phyloP scores from a whole-genome alignment of 2,113 vertebrate genomes.

The Microcebus murinus region DNA sequence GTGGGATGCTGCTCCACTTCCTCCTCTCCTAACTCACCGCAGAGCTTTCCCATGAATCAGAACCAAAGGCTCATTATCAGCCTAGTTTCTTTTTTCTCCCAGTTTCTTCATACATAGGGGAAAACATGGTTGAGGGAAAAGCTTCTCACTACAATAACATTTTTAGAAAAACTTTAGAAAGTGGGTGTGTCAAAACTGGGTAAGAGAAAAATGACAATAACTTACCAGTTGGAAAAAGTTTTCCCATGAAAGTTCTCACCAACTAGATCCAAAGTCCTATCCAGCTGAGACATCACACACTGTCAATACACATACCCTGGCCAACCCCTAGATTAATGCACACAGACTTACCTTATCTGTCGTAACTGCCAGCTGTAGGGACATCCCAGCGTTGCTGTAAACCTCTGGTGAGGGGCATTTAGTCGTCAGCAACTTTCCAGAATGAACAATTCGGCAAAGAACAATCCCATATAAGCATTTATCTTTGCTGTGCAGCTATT shows the following conservation, averaged over 20 bases:
- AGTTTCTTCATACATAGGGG: neutral
- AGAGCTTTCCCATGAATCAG: neutral
- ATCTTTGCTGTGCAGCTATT: neutral
- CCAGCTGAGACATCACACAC: neutral
- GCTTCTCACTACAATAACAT: neutral
- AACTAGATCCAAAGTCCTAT: neutral
- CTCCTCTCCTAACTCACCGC: neutral
- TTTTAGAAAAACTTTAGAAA: neutral
- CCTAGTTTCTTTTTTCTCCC: neutral
- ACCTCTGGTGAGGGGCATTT: neutral
- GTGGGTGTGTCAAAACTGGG: neutral
- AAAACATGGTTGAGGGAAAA: neutral
- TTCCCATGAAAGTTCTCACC: neutral
- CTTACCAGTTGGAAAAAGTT: neutral
- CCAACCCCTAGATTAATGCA: neutral
- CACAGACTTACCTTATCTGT: neutral
- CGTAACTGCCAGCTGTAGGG: rapidly evolving
- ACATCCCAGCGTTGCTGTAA: neutral
- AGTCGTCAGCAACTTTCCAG: neutral
- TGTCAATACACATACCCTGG: neutral
- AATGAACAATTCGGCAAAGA: conserved; percentile 9
- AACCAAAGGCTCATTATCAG: neutral
- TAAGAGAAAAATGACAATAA: neutral
- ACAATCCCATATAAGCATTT: neutral
- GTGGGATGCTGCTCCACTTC: neutral